Evolutionary conservation across 2,113 vertebrate genomes (phyloP).

Genomic region (Cygnus atratus): DNA sequence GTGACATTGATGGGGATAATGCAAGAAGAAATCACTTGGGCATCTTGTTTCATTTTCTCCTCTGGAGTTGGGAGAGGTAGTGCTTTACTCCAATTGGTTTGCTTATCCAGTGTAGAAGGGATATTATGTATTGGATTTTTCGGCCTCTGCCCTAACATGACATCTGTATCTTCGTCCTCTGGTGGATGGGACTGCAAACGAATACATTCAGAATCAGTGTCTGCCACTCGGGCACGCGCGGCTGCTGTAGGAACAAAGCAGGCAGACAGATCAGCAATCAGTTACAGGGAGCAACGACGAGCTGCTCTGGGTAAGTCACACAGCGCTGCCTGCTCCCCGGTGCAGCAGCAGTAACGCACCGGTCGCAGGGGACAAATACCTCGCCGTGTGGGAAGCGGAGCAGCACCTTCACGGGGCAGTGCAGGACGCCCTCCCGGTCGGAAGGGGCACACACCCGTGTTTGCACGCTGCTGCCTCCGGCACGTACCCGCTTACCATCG

Average conservation of each 20-base stretch:
- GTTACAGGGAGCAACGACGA: slow-evolving; percentile 30
- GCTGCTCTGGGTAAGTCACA: background rate
- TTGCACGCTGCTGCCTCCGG: fast-evolving
- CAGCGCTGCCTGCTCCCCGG: background rate
- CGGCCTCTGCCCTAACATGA: slow-evolving; percentile 91
- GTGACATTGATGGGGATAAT: slow-evolving; percentile 99
- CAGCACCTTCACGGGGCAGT: background rate
- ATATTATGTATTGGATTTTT: slow-evolving; percentile 94
- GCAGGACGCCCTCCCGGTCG: background rate
- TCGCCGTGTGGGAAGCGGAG: background rate
- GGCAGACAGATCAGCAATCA: slow-evolving; percentile 57
- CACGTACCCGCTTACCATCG: background rate
- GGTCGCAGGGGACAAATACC: background rate
- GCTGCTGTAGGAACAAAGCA: slow-evolving; percentile 55
- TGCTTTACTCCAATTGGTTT: slow-evolving; percentile 96
- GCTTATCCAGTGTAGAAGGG: slow-evolving; percentile 97
- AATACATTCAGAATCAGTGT: slow-evolving; percentile 73
- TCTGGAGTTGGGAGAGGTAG: slow-evolving; percentile 97
- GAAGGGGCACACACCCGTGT: background rate
- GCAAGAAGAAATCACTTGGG: slow-evolving; percentile 93
- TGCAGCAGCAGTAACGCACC: background rate
- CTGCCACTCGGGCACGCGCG: slow-evolving; percentile 32
- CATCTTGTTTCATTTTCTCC: slow-evolving; percentile 94
- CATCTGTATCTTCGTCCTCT: slow-evolving; percentile 88
- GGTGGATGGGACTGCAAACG: slow-evolving; percentile 86